These are phyloP conservation scores for Paraescarpia echinospica DNA, from an alignment of 1,140 invertebrate genomes.

Conservation along the genomic window DNA sequence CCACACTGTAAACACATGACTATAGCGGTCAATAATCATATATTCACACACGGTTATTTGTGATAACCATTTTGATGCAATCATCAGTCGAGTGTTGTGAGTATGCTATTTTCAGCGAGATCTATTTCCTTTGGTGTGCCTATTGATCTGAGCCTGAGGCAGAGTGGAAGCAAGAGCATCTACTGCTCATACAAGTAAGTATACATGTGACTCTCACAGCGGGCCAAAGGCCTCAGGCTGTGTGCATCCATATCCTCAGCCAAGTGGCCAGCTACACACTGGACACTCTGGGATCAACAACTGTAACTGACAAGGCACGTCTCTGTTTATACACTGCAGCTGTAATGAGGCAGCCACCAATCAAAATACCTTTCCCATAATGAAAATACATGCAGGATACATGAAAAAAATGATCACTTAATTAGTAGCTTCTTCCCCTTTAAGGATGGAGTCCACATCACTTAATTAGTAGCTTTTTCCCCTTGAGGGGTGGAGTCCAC, in stretches of 20 bases:
- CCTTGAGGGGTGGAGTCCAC: no score
- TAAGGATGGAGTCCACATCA: no score
- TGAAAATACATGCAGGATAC: no score
- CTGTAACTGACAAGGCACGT: not conserved
- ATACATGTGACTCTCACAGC: not conserved
- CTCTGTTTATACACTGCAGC: no score
- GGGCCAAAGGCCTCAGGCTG: not conserved
- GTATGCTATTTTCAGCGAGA: not conserved
- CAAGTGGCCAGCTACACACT: not conserved
- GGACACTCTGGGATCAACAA: not conserved
- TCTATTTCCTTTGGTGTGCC: not conserved
- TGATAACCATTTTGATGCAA: not conserved
- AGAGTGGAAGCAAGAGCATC: not conserved
- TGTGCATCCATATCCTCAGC: not conserved
- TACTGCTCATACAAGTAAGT: not conserved
- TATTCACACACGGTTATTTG: not conserved
- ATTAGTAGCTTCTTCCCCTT: no score
- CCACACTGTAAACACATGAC: no score
- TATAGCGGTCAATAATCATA: not conserved
- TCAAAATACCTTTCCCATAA: no score
- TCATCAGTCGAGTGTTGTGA: not conserved
- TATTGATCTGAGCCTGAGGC: not conserved
- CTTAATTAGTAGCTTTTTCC: no score
- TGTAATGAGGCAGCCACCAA: no score
- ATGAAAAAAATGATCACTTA: no score